Evolutionary conservation across 2,888 invertebrate species (phyloP), one percentile per base, ranked within the genome.

Genomic region (Andricus quercusramuli): DNA sequence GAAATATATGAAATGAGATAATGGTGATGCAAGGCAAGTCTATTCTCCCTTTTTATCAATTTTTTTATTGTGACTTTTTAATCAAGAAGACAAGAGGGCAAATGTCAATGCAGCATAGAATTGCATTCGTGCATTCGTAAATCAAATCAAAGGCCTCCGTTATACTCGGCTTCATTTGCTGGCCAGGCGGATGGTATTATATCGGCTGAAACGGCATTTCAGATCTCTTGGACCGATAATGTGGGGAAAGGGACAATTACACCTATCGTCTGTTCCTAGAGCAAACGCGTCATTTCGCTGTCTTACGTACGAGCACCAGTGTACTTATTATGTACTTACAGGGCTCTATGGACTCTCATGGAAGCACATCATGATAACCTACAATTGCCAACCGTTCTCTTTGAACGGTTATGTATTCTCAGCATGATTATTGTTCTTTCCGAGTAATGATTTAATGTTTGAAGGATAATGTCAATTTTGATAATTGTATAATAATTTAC

Each of bases 231-330:
- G 66, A 41, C 76, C 78, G 80, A 80, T 80, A 80, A 56, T 78
- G 78, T 76, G 68, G 65, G 59, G 80, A 78, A 78, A 80, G 80
- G 80, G 80, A 80, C 80, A 80, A 80, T 80, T 80, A 80, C 78
- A 80, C 78, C 80, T 76, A 78, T 80, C 80, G 62, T 59, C 68
- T 51, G 80, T 70, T 80, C 80, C 80, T 80, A 80, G 77, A 80
- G 68, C 70, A 44, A 62, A 70, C 70, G 78, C 80, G 78, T 80
- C 78, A 78, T 77, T 77, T 80, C 77, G 41, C 47, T 70, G 70
- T 47, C 70, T 47, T 47, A 62, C 41, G 59, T 59, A 77, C 44
- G 41, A 25, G 62, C 32, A 25, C 41, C 68, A n/a, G 68, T 68
- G 68, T 68, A 68, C 47, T 68, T 68, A 68, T 68, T 68, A 68